A percentile compares a stretch with the other conserved stretches of the same genome.
Evolutionary conservation across 2,888 invertebrate genomes (phyloP).

Genomic region (Arge pagana): DNA sequence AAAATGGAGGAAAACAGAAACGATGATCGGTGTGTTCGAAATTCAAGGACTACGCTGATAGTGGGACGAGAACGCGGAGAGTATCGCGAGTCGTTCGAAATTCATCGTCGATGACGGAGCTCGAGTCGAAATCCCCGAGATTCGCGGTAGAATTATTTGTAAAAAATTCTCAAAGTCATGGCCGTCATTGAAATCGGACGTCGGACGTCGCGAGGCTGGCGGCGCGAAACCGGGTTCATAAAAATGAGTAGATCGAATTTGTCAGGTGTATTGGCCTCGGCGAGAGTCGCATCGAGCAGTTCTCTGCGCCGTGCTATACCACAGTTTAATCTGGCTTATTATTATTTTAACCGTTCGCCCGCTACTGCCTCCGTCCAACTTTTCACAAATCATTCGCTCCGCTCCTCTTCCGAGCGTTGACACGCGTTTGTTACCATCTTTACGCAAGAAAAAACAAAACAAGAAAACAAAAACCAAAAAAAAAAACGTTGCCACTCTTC

Average conservation of each 20-base stretch:
- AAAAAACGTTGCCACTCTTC: too few species aligned
- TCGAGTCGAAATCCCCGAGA: too few species aligned
- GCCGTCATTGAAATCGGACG: constrained; percentile 12
- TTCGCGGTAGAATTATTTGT: constrained; percentile 2
- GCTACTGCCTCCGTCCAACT: background rate
- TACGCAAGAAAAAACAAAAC: background rate
- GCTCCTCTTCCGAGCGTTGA: too few species aligned
- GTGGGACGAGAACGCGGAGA: too few species aligned
- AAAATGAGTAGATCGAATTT: constrained; percentile 23
- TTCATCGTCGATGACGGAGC: too few species aligned
- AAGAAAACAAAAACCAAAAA: background rate
- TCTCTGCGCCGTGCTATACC: background rate
- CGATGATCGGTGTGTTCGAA: too few species aligned
- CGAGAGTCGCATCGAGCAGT: constrained; percentile 4
- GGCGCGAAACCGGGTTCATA: constrained; percentile 3
- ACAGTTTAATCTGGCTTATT: constrained; percentile 8
- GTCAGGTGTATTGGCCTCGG: constrained; percentile 19
- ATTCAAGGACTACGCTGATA: too few species aligned
- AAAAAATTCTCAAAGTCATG: constrained; percentile 18
- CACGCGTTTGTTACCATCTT: background rate
- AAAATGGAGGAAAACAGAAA: too few species aligned
- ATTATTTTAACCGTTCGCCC: constrained; percentile 14
- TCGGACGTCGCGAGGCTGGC: background rate
- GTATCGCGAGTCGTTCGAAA: too few species aligned
- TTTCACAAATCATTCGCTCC: constrained; percentile 8